Conservation (phyloP, 2,113 vertebrate species). For the Hemiprocne comata region DNA sequence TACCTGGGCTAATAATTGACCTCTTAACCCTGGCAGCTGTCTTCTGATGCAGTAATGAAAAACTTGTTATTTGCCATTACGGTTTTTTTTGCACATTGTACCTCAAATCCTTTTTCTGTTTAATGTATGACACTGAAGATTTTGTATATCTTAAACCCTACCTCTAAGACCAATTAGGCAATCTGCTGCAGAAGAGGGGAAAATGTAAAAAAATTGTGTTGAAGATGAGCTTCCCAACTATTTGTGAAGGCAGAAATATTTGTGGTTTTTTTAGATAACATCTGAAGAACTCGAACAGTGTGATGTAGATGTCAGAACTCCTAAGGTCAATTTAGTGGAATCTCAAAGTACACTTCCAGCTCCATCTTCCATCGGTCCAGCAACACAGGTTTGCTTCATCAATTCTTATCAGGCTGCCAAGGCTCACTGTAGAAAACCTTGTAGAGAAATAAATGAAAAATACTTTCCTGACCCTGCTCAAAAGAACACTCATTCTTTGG, state of each 20-base stretch:
- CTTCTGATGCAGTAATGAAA: neutral
- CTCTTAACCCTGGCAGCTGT: neutral
- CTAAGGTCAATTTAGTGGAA: neutral
- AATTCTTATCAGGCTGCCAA: neutral
- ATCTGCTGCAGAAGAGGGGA: neutral
- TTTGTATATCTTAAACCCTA: neutral
- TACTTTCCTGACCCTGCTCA: constrained; percentile 22
- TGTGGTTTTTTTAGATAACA: neutral
- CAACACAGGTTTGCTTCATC: neutral
- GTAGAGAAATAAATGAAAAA: constrained; percentile 10
- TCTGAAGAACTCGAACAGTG: neutral
- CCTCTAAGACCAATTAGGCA: neutral
- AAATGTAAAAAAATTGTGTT: neutral
- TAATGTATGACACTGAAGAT: neutral
- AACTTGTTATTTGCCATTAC: neutral
- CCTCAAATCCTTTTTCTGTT: neutral
- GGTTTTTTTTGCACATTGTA: neutral
- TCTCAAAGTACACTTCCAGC: neutral
- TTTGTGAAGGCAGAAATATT: neutral
- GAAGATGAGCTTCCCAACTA: neutral
- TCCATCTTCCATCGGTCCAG: neutral
- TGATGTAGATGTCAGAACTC: neutral
- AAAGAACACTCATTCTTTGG: neutral
- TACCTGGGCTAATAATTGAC: neutral
- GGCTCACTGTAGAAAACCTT: neutral